These are phyloP conservation scores for Apus apus DNA, from an alignment of 2,113 vertebrate genomes.

Conservation along the genomic window DNA sequence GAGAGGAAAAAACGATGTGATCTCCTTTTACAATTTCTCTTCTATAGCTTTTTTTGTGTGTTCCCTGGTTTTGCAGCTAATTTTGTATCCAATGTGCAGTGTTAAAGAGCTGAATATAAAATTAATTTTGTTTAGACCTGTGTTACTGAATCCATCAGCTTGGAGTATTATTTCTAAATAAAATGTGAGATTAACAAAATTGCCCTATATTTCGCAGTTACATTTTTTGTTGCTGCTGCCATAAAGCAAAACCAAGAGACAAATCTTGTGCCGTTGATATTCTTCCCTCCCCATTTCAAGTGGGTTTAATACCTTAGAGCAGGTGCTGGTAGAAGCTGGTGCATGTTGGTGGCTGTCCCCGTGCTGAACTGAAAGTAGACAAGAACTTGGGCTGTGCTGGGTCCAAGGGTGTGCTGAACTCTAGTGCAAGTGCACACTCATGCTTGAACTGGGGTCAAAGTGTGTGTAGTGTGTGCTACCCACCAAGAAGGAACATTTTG, in stretches of 20 bases:
- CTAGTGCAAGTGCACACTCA: accelerated
- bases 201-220: accelerated
- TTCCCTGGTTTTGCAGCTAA: not conserved
- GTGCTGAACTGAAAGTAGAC: not conserved
- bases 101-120: not conserved
- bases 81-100: not conserved
- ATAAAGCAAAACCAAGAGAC: not conserved
- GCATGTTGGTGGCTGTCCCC: not conserved
- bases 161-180: not conserved
- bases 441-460: not conserved
- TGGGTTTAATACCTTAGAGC: not conserved
- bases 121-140: not conserved
- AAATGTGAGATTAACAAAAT: not conserved
- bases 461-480: not conserved
- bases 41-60: not conserved
- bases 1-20: not conserved
- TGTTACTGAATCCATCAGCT: not conserved
- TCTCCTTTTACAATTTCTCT: not conserved
- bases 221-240: not conserved
- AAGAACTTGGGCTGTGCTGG: not conserved
- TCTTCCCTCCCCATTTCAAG: not conserved
- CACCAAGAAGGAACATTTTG: not conserved
- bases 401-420: not conserved
- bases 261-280: not conserved
- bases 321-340: not conserved